phyloP scores from a whole-genome alignment of 2,888 invertebrate species.

The Macrosoma leucophasiata region DNA sequence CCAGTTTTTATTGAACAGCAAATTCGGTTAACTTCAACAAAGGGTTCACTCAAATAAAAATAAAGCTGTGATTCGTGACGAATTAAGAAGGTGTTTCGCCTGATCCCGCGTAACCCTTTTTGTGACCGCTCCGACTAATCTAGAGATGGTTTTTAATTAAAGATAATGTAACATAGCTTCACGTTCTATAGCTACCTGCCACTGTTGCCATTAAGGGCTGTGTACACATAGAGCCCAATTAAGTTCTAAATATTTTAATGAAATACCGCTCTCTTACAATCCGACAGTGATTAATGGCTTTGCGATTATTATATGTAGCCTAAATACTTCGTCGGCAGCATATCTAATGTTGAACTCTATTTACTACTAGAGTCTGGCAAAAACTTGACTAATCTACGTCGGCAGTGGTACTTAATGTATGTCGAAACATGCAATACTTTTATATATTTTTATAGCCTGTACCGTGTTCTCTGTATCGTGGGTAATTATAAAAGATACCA shows the following conservation, averaged over 20 bases:
- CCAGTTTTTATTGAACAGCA: conserved; percentile 67
- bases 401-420: no score
- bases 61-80: conserved; percentile 70
- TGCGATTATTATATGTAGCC: conserved; percentile 25
- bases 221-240: conserved; percentile 29
- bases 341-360: no score
- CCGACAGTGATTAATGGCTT: conserved; percentile 34
- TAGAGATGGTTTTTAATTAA: conserved; percentile 73
- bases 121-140: conserved; percentile 67
- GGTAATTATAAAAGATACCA: no score
- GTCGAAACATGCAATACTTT: no score
- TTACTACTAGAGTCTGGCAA: no score
- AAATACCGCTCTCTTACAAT: conserved; percentile 29
- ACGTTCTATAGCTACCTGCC: conserved; percentile 47
- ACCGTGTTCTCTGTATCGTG: no score
- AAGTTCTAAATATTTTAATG: conserved; percentile 32
- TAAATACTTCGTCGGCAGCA: no score
- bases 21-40: conserved; percentile 72
- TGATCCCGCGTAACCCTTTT: conserved; percentile 66
- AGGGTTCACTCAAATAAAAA: conserved; percentile 69
- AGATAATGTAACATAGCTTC: conserved; percentile 68
- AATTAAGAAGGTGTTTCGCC: conserved; percentile 69
- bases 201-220: conserved; percentile 43
- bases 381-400: no score
- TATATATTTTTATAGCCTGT: no score